These are phyloP conservation scores for Tragopan temminckii DNA, from an alignment of 2,797 vertebrate genomes.

Conservation along the genomic window DNA sequence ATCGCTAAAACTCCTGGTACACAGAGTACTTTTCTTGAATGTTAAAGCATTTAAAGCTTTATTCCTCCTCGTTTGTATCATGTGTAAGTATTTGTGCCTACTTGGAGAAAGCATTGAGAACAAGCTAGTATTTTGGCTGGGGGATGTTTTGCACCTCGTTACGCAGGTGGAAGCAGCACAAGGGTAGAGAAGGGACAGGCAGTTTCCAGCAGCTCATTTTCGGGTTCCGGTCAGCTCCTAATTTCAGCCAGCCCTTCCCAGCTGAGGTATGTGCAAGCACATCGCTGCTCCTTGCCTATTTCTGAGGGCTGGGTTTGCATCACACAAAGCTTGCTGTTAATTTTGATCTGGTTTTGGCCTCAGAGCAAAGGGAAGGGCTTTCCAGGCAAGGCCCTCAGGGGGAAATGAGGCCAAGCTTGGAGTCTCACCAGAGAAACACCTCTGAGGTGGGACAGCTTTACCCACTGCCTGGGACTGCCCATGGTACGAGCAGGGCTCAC, in stretches of 20 bases:
- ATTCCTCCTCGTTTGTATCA: not conserved
- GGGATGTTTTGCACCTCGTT: conserved; percentile 29
- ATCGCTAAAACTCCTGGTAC: conserved; percentile 63
- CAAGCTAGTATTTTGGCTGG: conserved; percentile 5
- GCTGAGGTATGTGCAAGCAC: not conserved
- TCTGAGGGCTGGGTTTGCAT: conserved; percentile 27
- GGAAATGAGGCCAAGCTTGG: not conserved
- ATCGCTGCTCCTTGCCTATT: not conserved
- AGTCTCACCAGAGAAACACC: not conserved
- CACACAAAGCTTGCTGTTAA: not conserved
- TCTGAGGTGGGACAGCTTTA: not conserved
- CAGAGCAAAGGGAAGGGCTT: not conserved
- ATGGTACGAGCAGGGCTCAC: accelerated
- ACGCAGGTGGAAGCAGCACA: conserved; percentile 1
- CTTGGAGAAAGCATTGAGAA: not conserved
- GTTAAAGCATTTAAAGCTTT: conserved; percentile 51
- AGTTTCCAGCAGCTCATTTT: conserved; percentile 51
- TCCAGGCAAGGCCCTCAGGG: accelerated
- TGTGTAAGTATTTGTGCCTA: conserved; percentile 43
- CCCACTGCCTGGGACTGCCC: not conserved
- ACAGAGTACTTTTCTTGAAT: conserved; percentile 64
- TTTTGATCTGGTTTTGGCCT: not conserved
- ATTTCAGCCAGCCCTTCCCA: conserved; percentile 52
- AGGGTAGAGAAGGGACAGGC: not conserved
- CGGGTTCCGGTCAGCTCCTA: conserved; percentile 1